Evolutionary conservation across 2,888 invertebrate species (phyloP), one percentile per base, ranked within the genome.

Genomic region (Ormyrus nitidulus): DNA sequence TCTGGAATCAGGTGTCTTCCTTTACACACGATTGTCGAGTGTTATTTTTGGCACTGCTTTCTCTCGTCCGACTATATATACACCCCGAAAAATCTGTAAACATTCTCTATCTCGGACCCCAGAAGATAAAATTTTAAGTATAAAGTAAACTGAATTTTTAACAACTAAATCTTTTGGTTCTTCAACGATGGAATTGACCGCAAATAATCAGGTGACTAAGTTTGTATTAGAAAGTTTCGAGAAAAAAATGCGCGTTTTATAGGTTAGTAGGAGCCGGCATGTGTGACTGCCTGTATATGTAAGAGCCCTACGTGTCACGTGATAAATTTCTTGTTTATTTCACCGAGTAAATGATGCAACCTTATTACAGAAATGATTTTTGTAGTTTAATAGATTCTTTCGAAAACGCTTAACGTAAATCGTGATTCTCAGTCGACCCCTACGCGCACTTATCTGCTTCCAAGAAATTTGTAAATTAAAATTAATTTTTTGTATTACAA

Each of bases 11-110:
- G 34, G 34, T 34, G 34, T 34, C 34, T 34, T 34, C 34, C 34
- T 34, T 34, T 34, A 34, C 34, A 34, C 34, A 46, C 79, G 79
- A 73, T 79, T 19, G 70, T 79, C 79, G 64, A 74, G n/a, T 79
- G 74, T 79, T 79, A 74, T 79, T 59, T 78, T 53, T 58, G 34
- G 11, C 10, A 5, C 61, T 7, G 34, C 34, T 34, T 34, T 34
- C 34, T 34, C 34, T 34, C 34, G 34, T 34, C 34, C 4, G 34
- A 34, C 34, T 34, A 34, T 34, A 34, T 34, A 34, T 9, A 5
- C 34, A 6, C 61, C 44, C 44, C 61, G 8, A 9, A 34, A 44
- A 44, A 44, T 44, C 34, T 61, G 5, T 9, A 34, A 7, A 59
- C 19, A 8, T 19, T 6, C 34, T 44, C 10, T 11, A 34, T 44